Evolutionary conservation across 1,140 invertebrate species (phyloP).

Genomic region (Zaprionus davidi): DNA sequence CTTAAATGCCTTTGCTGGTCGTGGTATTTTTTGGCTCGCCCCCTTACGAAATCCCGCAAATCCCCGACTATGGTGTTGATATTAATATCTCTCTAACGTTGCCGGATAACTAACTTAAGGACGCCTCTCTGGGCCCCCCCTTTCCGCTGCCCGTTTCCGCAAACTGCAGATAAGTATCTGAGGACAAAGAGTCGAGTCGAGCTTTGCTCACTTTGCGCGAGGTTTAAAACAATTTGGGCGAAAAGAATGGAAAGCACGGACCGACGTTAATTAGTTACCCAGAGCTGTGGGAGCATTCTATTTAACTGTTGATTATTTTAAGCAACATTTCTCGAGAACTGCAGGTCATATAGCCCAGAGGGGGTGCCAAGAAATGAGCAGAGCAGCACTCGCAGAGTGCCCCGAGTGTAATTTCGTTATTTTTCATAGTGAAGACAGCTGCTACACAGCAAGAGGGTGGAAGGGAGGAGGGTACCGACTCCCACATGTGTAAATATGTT

Average conservation of each 20-base stretch:
- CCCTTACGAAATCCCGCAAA: slow-evolving; percentile 24
- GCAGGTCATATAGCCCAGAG: background rate
- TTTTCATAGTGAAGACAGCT: slow-evolving; percentile 7
- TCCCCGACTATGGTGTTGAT: slow-evolving; percentile 36
- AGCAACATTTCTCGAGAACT: background rate
- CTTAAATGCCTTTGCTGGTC: background rate
- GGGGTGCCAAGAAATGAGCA: background rate
- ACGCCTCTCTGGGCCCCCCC: background rate
- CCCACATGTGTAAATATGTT: slow-evolving; percentile 1
- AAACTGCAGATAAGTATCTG: background rate
- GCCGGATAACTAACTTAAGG: slow-evolving; percentile 13
- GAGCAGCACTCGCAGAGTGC: background rate
- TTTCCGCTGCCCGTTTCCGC: too few relatives aligned
- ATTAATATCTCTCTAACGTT: slow-evolving; percentile 35
- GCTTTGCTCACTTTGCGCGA: slow-evolving; percentile 7
- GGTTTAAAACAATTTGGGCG: slow-evolving; percentile 5
- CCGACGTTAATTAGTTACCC: background rate
- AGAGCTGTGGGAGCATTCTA: slow-evolving; percentile 1
- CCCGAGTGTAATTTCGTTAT: slow-evolving; percentile 6
- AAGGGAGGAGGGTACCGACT: background rate
- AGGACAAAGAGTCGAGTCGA: background rate
- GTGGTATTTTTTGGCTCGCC: slow-evolving; percentile 1
- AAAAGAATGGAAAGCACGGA: slow-evolving; percentile 6
- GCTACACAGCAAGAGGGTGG: background rate
- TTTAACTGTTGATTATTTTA: slow-evolving; percentile 10